Conservation (phyloP, 1,140 invertebrate species). For the Bombus pyrosoma region DNA sequence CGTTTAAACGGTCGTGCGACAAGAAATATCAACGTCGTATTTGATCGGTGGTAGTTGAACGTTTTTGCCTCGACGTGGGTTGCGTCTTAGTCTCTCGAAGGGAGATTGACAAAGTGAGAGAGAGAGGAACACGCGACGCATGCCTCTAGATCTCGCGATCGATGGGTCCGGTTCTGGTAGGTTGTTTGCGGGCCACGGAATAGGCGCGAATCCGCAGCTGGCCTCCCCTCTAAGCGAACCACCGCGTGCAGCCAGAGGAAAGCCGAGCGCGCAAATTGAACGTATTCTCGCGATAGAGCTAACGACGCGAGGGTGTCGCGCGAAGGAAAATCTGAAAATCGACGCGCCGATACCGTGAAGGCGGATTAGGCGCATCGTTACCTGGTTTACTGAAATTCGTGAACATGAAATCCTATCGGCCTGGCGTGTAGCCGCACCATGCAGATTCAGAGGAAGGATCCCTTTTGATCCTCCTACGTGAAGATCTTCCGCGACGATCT, state of each 20-base stretch:
- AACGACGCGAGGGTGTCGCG: slow-evolving; percentile 10
- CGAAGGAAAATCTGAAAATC: slow-evolving; percentile 35
- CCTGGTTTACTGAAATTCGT: slow-evolving; percentile 79
- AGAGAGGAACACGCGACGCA: slow-evolving; percentile 31
- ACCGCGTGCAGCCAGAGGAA: slow-evolving; percentile 46
- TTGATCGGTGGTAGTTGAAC: slow-evolving; percentile 17
- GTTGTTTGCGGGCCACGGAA: slow-evolving; percentile 27
- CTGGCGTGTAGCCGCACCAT: slow-evolving; percentile 59
- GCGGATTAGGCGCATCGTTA: slow-evolving; percentile 69
- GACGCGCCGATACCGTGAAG: slow-evolving; percentile 50
- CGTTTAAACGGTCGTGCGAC: neutral
- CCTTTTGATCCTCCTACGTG: slow-evolving; percentile 52
- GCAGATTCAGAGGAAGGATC: slow-evolving; percentile 51
- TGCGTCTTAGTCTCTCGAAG: neutral
- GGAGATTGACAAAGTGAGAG: no score
- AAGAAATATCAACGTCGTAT: neutral
- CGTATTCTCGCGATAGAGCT: slow-evolving; percentile 13
- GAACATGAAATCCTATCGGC: slow-evolving; percentile 78
- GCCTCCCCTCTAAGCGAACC: slow-evolving; percentile 39
- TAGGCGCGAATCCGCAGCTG: slow-evolving; percentile 54
- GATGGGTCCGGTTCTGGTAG: slow-evolving; percentile 45
- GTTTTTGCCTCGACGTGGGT: neutral
- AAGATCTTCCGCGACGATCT: slow-evolving; percentile 61
- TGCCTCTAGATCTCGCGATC: slow-evolving; percentile 59
- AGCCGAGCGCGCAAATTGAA: slow-evolving; percentile 44